Evolutionary conservation across 2,797 vertebrate species (phyloP), one percentile per base, ranked within the genome.

Genomic region (Tokudaia tokunoshimensis): DNA sequence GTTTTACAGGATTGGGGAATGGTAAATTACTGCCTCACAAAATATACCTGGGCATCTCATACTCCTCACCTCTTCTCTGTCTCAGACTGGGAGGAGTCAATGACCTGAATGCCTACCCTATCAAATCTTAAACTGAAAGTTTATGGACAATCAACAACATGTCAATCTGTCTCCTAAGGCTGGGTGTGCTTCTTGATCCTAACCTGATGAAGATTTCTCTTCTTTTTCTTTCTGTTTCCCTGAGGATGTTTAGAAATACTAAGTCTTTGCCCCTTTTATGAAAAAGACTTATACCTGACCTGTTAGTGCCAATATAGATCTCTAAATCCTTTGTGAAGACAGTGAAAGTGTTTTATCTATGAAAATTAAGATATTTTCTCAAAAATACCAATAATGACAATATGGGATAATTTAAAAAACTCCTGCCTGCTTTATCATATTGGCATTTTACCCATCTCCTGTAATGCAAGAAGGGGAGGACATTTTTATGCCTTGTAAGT

Each of bases 401-500:
- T 31, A 67, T 81, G 0, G 50, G 91, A 92, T 67, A 94, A 85
- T 87, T 94, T n/a, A n/a, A 75, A 93, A 91, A 76, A 37, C 20
- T 44, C 57, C 34, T 87, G 59, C 24, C 17, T 89, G 80, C 41
- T 94, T 83, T 89, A 63, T 81, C 63, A 91, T 72, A 1, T 65
- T 96, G 67, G 34, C 17, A 92, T 37, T 37, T 94, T 9, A 65
- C 8, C 85, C 4, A 34, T 92, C 52, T 96, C 41, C 44, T 37
- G 57, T 78, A 12, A 47, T 7, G 29, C 17, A 26, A n/a, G 44
- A 15, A 14, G 57, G 59, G 63, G 11, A 84, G 74, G 41, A 89
- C 34, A 34, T 76, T 76, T 94, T 94, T 65, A 59, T 87, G 59
- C 74, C 31, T 95, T 92, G 89, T 79, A 97, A 94, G 59, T 80